Evolutionary conservation across 2,797 vertebrate species (phyloP).

Genomic region (Sebastes minor): DNA sequence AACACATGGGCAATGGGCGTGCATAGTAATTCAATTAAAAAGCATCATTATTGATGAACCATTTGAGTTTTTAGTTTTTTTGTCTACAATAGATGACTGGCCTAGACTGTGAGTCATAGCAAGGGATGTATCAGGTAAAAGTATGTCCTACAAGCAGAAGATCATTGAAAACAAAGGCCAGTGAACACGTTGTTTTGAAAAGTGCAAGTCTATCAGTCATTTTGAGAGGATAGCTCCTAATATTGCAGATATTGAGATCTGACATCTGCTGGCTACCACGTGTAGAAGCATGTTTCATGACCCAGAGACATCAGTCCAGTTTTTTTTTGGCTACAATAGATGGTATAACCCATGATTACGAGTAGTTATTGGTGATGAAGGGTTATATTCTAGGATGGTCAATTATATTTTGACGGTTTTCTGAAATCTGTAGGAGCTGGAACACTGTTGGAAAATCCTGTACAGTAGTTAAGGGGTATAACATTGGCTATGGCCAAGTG

Average conservation of each 20-base stretch:
- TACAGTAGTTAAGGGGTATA: neutral
- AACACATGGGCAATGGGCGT: neutral
- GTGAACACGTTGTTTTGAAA: neutral
- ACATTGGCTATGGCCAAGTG: neutral
- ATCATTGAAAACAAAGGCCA: neutral
- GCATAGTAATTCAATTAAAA: neutral
- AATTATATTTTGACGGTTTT: neutral
- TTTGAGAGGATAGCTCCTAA: neutral
- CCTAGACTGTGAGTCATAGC: conserved; percentile 65
- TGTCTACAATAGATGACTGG: conserved; percentile 11
- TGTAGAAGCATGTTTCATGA: conserved; percentile 41
- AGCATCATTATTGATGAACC: neutral
- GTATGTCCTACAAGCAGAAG: neutral
- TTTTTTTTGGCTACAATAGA: too few relatives aligned
- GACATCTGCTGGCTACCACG: conserved; percentile 51
- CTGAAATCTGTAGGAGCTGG: neutral
- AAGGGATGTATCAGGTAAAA: conserved; percentile 46
- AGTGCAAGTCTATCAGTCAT: neutral
- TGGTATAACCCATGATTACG: neutral
- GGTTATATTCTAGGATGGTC: neutral
- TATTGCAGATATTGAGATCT: conserved; percentile 8
- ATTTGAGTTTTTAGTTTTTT: neutral
- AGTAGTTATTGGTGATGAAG: neutral
- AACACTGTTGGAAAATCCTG: neutral
- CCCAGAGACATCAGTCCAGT: conserved; percentile 6